Evolutionary conservation across 2,113 vertebrate species (phyloP).

Genomic region (Struthio camelus): DNA sequence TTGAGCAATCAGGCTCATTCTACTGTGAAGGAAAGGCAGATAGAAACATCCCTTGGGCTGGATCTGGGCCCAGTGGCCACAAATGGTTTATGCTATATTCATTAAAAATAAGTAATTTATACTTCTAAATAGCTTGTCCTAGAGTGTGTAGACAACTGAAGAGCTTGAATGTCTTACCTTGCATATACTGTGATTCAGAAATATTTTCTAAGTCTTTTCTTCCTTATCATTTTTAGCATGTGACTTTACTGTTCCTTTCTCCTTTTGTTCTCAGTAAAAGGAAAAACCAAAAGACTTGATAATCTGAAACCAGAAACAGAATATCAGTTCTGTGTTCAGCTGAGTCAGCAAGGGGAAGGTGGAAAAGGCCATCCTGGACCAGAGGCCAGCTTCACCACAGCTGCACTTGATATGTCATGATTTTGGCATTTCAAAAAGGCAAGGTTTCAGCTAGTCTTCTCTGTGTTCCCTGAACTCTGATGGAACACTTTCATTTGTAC

Average conservation of each 20-base stretch:
- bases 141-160: neutral
- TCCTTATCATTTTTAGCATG: neutral
- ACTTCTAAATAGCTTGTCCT: neutral
- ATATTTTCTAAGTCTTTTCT: neutral
- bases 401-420: slow-evolving; percentile 76
- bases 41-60: neutral
- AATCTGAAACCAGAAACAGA: slow-evolving; percentile 82
- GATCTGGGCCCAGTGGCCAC: neutral
- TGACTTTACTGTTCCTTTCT: slow-evolving; percentile 22
- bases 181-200: neutral
- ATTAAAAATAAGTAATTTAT: neutral
- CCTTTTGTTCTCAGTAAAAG: slow-evolving; percentile 72
- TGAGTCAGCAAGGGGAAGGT: slow-evolving; percentile 80
- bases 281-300: slow-evolving; percentile 76
- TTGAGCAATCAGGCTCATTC: neutral
- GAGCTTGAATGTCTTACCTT: neutral
- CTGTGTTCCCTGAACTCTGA: neutral
- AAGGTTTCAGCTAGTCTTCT: neutral
- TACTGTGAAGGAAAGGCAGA: neutral
- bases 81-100: neutral
- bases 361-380: slow-evolving; percentile 85
- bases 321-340: slow-evolving; percentile 84
- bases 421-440: neutral
- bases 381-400: slow-evolving; percentile 79
- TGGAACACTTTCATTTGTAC: neutral